phyloP scores from a whole-genome alignment of 2,113 vertebrate genomes.

The Cavia aperea region DNA sequence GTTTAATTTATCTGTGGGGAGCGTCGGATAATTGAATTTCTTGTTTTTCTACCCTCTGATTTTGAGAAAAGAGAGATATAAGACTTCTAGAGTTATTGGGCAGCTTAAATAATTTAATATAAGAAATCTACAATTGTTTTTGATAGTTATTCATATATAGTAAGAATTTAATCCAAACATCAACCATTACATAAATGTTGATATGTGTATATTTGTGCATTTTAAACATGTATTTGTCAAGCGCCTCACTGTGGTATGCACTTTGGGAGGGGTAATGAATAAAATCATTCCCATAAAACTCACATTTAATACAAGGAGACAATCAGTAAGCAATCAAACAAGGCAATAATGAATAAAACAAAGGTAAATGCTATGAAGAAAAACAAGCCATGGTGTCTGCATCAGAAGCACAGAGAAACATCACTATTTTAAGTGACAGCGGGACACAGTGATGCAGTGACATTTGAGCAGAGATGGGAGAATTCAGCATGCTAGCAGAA shows the following conservation, averaged over 20 bases:
- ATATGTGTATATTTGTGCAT: neutral
- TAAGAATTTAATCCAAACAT: neutral
- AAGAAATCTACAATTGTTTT: neutral
- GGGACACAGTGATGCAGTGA: neutral
- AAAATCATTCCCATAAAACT: neutral
- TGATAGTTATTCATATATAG: neutral
- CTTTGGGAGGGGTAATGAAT: neutral
- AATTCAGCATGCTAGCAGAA: neutral
- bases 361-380: neutral
- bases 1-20: neutral
- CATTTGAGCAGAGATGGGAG: slow-evolving; percentile 16
- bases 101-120: neutral
- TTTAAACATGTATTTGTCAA: slow-evolving; percentile 4
- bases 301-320: neutral
- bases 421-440: slow-evolving; percentile 13
- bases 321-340: neutral
- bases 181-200: neutral
- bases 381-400: neutral
- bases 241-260: neutral
- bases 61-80: neutral
- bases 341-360: neutral
- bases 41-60: slow-evolving; percentile 24
- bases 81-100: neutral
- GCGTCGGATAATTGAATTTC: neutral
- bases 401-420: neutral